Evolutionary conservation across 2,113 vertebrate species (phyloP), one percentile per base, ranked within the genome.

Genomic region (Grammomys surdaster): DNA sequence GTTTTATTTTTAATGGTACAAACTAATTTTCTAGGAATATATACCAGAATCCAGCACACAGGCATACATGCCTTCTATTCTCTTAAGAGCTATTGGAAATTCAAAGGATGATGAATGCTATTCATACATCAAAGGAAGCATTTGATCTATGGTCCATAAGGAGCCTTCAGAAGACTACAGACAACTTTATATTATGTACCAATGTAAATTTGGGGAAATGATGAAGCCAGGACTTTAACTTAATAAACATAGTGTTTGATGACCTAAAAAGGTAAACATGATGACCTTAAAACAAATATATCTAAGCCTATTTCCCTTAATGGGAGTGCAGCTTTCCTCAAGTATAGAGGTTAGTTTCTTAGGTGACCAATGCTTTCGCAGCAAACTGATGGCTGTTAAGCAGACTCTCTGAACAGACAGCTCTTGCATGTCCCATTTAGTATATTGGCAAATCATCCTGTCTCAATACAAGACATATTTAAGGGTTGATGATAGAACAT

Each of bases 171-270:
- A 93, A 82, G 89, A 90, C 3, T 67, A 13, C 77, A 81, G 16
- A 69, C 46, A 89, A 65, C 10, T 81, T 93, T 78, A 78, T 26
- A 73, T 63, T 51, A 56, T 11, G n/a, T 46, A 1, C 7, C 60
- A 89, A 28, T n/a, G 5, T 82, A 86, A 60, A 92, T 82, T 95
- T 93, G 63, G 31, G 36, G 77, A 96, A 81, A 76, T 84, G 91
- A 54, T 86, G 14, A 84, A 80, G 13, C 10, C 58, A 87, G 22
- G 43, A 12, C 40, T 90, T 94, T 95, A 78, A 93, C 91, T 33
- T 28, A 56, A 86, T 11, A 89, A 19, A 87, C 20, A 90, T 92
- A 85, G 40, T 14, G 2, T 46, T 76, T 78, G 20, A 13, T 93
- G 51, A 72, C 36, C 12, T 95, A 67, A 80, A 92, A 81, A 5